Evolutionary conservation across 2,797 vertebrate species (phyloP), one percentile per base, ranked within the genome.

Genomic region (Graptemys geographica): DNA sequence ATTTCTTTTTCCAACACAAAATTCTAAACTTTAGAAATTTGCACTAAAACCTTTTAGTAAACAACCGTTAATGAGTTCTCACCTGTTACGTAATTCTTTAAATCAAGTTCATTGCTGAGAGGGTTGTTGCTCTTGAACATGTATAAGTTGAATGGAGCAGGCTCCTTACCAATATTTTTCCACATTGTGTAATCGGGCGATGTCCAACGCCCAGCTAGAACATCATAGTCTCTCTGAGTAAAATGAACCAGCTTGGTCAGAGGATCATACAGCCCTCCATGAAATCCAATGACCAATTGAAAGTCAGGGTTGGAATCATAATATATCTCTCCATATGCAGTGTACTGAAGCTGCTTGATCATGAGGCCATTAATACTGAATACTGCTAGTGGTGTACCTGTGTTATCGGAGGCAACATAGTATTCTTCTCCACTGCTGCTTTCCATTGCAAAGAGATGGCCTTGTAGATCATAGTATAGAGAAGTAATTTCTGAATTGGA

Each of bases 61-160:
- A 52, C 56, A 72, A n/a, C 51, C 33, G 7, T 53, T 78, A 90
- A 15, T 44, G 82, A 74, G 53, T 49, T 90, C 98, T 98, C 97
- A 99, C 99, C 99, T 98, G 99, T 99, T 93, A 99, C 99, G 9
- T 99, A 99, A 97, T 99, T 99, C 97, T 99, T 99, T 85, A 99
- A 98, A 94, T 99, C 99, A 97, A 99, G 97, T 98, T 99, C 99
- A 85, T 99, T 99, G 94, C 99, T 99, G 96, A 99, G 99, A 41
- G 99, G 99, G 95, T 99, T 99, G 98, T 99, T 99, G 97, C 99
- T 99, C 97, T 99, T 99, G 98, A 99, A 99, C 99, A 99, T 99
- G 94, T 99, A 99, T 72, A 99, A 96, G 96, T 99, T 99, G 95
- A 99, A 99, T 5, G 99, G 99, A 52, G 99, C 98, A 0, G 99